Percentiles rank a stretch among this genome's conserved stretches.
Conservation (phyloP, 2,113 vertebrate species). For the Parus major region DNA sequence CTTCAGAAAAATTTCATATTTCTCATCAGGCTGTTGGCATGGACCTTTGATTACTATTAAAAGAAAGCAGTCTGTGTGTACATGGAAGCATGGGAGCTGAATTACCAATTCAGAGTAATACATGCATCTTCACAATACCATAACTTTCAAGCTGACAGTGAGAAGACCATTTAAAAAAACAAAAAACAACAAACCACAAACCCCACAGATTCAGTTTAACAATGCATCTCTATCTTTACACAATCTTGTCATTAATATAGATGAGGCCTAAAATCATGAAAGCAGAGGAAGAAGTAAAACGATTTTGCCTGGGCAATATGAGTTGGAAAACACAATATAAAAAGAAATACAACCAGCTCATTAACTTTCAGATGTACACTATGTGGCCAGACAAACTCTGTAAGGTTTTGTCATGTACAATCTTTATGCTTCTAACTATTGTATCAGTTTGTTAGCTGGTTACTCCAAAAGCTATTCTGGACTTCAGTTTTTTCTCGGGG, state of each 20-base stretch:
- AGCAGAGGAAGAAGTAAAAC: neutral
- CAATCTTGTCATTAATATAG: constrained; percentile 53
- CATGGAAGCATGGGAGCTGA: neutral
- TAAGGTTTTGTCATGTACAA: neutral
- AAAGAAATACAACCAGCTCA: neutral
- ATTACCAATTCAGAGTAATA: constrained; percentile 5
- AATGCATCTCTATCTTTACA: neutral
- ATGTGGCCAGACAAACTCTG: neutral
- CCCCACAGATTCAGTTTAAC: neutral
- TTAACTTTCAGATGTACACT: neutral
- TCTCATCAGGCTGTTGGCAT: neutral
- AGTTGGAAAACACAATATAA: neutral
- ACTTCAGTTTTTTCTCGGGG: neutral
- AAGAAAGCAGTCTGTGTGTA: neutral
- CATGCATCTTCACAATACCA: neutral
- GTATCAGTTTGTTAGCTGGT: neutral
- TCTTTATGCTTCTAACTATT: neutral
- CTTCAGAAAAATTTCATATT: neutral
- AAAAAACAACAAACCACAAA: neutral
- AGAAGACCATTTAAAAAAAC: neutral
- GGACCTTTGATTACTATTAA: neutral
- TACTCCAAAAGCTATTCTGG: neutral
- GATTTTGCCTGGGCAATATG: neutral
- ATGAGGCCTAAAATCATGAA: constrained; percentile 26
- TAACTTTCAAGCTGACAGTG: neutral